Evolutionary conservation across 2,888 invertebrate genomes (phyloP).

Genomic region (Drosophila dives): DNA sequence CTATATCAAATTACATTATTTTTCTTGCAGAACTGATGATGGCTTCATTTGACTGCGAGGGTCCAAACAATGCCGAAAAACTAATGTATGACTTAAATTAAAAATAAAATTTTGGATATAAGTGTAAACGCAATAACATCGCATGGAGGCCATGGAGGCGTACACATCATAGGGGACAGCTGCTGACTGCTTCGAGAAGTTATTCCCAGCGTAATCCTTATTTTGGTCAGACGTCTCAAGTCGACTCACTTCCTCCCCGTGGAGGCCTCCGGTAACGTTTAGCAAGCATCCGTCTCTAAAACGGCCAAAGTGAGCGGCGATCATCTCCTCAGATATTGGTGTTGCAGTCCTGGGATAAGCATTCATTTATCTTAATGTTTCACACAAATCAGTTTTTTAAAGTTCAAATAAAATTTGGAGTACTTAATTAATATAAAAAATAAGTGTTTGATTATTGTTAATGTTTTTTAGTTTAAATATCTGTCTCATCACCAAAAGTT

Average conservation of each 20-base stretch:
- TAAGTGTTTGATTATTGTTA: neutral
- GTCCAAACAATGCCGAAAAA: slow-evolving; percentile 55
- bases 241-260: slow-evolving; percentile 60
- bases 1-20: neutral
- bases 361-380: slow-evolving; percentile 14
- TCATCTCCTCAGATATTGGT: slow-evolving; percentile 36
- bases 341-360: slow-evolving; percentile 35
- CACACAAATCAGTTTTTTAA: neutral
- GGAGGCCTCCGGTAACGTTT: slow-evolving; percentile 61
- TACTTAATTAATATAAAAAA: neutral
- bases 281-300: slow-evolving; percentile 27
- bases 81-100: slow-evolving; percentile 56
- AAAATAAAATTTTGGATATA: neutral
- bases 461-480: neutral
- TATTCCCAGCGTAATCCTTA: slow-evolving; percentile 49
- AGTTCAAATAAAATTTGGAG: neutral
- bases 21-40: slow-evolving; percentile 49
- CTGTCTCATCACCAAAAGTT: neutral
- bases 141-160: slow-evolving; percentile 62
- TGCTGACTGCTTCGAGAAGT: slow-evolving; percentile 42
- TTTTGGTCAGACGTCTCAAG: slow-evolving; percentile 55
- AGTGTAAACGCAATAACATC: slow-evolving; percentile 33
- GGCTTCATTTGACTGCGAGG: slow-evolving; percentile 57
- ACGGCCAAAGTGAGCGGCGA: slow-evolving; percentile 59
- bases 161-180: slow-evolving; percentile 48